These are phyloP conservation scores for Epirrhoe alternata DNA, from an alignment of 2,888 invertebrate genomes.

Conservation along the genomic window DNA sequence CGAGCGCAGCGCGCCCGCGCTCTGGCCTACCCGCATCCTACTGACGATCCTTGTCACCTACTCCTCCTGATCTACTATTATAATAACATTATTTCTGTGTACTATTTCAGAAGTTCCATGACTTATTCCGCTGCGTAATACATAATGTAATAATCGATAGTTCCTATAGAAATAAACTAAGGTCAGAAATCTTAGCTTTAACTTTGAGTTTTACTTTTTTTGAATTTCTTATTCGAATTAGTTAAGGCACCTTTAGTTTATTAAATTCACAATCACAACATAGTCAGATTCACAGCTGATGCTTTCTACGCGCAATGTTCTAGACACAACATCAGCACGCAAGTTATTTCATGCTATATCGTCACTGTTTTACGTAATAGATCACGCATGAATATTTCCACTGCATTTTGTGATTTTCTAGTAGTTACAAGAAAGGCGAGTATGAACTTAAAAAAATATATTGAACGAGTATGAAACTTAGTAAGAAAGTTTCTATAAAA, in stretches of 20 bases:
- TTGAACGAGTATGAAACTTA: constrained; percentile 12
- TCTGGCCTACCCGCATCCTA: constrained; percentile 20
- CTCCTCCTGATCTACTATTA: not conserved
- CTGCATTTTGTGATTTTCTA: constrained; percentile 45
- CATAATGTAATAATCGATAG: not conserved
- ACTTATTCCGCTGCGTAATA: not conserved
- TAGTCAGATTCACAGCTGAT: constrained; percentile 26
- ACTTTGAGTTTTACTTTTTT: not conserved
- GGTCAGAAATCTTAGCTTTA: not conserved
- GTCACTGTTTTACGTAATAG: constrained; percentile 39
- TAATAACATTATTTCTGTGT: not conserved
- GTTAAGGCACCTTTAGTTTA: not conserved
- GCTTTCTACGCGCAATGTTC: constrained; percentile 32
- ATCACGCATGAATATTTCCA: constrained; percentile 38
- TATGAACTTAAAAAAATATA: not conserved
- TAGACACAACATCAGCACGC: constrained; percentile 35
- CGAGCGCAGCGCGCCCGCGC: constrained; percentile 47
- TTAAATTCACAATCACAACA: not conserved
- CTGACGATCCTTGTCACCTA: constrained; percentile 4
- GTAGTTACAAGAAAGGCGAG: constrained; percentile 24
- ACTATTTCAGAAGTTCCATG: not conserved
- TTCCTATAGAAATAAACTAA: too few relatives aligned
- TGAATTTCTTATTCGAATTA: not conserved
- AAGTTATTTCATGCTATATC: constrained; percentile 25
- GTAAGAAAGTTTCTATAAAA: constrained; percentile 45